These are phyloP conservation scores for Myocastor coypus DNA, from an alignment of 2,113 vertebrate genomes.

Conservation along the genomic window DNA sequence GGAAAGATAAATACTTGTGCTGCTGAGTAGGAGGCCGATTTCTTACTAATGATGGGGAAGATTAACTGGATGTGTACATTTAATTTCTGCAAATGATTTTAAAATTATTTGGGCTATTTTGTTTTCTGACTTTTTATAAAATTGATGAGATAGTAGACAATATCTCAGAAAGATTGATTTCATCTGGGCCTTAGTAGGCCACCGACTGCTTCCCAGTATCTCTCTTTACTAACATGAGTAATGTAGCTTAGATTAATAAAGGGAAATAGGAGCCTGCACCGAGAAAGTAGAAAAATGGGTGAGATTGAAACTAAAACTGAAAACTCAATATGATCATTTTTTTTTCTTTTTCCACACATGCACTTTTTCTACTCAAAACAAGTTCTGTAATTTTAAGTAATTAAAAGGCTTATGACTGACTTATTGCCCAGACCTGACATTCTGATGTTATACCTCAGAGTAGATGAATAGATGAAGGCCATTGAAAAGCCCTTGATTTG, in stretches of 20 bases:
- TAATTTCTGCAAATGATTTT: conserved; percentile 32
- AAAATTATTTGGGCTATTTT: conserved; percentile 33
- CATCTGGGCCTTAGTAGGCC: neutral
- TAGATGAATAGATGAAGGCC: conserved; percentile 18
- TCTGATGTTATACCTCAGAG: neutral
- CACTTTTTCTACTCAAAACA: neutral
- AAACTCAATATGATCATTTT: neutral
- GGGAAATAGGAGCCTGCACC: neutral
- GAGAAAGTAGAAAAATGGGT: neutral
- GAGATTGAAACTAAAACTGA: conserved; percentile 43
- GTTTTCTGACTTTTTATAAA: conserved; percentile 45
- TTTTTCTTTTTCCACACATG: neutral
- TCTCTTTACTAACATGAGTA: neutral
- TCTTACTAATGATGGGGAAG: neutral
- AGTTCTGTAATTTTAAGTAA: conserved; percentile 48
- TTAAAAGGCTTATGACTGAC: conserved; percentile 25
- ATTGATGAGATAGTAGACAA: neutral
- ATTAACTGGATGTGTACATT: neutral
- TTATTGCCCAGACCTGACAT: neutral
- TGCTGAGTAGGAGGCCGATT: neutral
- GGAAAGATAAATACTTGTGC: neutral
- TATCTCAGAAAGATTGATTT: neutral
- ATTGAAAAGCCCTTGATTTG: neutral
- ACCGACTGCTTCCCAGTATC: neutral
- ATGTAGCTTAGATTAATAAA: neutral